phyloP scores from a whole-genome alignment of 2,888 invertebrate genomes.

The Amiota minor region DNA sequence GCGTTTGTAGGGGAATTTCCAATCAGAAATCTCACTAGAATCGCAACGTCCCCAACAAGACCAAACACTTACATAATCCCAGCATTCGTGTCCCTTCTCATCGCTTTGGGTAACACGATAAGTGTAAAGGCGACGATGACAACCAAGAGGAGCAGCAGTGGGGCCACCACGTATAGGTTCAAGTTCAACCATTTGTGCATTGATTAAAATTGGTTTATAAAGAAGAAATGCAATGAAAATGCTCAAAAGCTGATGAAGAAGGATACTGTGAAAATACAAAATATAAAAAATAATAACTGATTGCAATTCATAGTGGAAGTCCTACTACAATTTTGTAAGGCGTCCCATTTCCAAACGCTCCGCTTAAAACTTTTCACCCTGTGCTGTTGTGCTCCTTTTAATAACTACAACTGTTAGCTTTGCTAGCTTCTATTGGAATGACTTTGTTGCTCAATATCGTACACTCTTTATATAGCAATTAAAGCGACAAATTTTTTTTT shows the following conservation, averaged over 20 bases:
- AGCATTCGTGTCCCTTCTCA: slow-evolving; percentile 79
- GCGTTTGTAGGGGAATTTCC: slow-evolving; percentile 90
- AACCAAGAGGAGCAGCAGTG: slow-evolving; percentile 76
- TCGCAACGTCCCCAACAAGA: slow-evolving; percentile 89
- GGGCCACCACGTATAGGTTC: slow-evolving; percentile 68
- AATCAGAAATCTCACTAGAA: slow-evolving; percentile 90
- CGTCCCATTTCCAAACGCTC: slow-evolving; percentile 35
- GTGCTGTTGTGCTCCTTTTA: not conserved
- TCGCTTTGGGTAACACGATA: slow-evolving; percentile 77
- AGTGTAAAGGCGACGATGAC: slow-evolving; percentile 80
- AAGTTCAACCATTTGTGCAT: slow-evolving; percentile 62
- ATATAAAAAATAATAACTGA: not conserved
- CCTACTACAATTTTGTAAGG: slow-evolving; percentile 40
- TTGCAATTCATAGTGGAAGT: too few relatives aligned
- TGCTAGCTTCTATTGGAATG: not conserved
- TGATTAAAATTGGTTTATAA: slow-evolving; percentile 26
- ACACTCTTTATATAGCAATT: slow-evolving; percentile 21
- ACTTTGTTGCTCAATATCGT: slow-evolving; percentile 19
- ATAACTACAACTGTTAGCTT: not conserved
- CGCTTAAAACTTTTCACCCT: not conserved
- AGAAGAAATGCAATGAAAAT: slow-evolving; percentile 21
- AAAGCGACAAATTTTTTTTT: not conserved
- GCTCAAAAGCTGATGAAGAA: slow-evolving; percentile 29
- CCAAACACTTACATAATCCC: slow-evolving; percentile 83
- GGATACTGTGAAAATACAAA: slow-evolving; percentile 32